Conservation (phyloP, 2,113 vertebrate species). For the Azemiops feae region DNA sequence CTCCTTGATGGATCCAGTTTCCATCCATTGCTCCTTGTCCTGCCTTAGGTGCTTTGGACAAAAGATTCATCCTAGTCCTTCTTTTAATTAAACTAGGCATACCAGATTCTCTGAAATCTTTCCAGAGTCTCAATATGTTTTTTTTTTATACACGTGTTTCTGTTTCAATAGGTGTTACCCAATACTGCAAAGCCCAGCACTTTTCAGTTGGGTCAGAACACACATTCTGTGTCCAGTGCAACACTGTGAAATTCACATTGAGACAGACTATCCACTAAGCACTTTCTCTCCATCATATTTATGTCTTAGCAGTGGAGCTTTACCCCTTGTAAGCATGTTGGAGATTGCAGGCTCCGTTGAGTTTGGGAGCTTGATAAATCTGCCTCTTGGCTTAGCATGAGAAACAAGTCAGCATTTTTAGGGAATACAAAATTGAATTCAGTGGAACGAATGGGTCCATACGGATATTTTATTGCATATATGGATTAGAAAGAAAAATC, state of each 20-base stretch:
- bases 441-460: not conserved
- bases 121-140: not conserved
- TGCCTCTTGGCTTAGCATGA: not conserved
- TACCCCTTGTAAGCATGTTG: not conserved
- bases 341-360: not conserved
- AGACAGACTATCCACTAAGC: not conserved
- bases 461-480: conserved; percentile 9
- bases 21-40: not conserved
- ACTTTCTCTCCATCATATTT: not conserved
- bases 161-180: not conserved
- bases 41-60: not conserved
- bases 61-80: not conserved
- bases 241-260: not conserved
- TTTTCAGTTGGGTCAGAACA: not conserved
- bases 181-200: not conserved
- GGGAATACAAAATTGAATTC: not conserved
- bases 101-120: not conserved
- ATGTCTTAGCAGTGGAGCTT: not conserved
- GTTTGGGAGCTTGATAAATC: not conserved
- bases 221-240: too few relatives aligned
- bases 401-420: not conserved
- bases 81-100: not conserved
- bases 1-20: not conserved
- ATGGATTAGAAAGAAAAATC: not conserved
- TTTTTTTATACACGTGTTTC: not conserved